Evolutionary conservation across 1,140 invertebrate genomes (phyloP).

Genomic region (Drosophila grimshawi): DNA sequence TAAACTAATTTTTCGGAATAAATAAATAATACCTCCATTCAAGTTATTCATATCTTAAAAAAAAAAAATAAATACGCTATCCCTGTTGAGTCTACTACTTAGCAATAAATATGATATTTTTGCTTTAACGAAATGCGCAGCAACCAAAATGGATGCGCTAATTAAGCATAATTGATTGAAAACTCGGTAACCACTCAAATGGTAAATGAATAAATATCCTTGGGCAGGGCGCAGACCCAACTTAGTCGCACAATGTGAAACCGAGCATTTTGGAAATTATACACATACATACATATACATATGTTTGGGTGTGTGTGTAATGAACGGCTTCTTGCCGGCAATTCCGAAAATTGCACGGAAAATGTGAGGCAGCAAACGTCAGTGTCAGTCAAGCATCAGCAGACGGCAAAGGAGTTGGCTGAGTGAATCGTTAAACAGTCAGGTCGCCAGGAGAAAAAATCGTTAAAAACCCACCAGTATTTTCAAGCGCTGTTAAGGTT

Average conservation of each 20-base stretch:
- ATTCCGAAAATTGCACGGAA: conserved; percentile 57
- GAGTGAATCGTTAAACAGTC: conserved; percentile 40
- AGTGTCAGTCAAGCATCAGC: conserved; percentile 29
- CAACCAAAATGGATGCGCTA: conserved; percentile 27
- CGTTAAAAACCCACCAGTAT: conserved; percentile 58
- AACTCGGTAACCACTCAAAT: conserved; percentile 57
- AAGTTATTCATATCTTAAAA: too few relatives aligned
- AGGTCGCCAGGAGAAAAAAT: conserved; percentile 38
- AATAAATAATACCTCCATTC: too few relatives aligned
- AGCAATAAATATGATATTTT: not conserved
- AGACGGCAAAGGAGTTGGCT: conserved; percentile 21
- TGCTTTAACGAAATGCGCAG: conserved; percentile 4
- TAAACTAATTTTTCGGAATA: too few relatives aligned
- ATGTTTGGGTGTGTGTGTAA: not conserved
- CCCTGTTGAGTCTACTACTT: not conserved
- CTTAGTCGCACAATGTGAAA: conserved; percentile 60
- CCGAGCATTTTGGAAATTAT: conserved; percentile 68
- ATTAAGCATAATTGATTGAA: conserved; percentile 69
- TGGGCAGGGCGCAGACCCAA: conserved; percentile 28
- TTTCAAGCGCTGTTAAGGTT: conserved; percentile 46
- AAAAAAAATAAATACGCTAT: too few relatives aligned
- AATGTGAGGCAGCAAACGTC: conserved; percentile 41
- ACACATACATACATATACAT: conserved; percentile 32
- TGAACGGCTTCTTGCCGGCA: conserved; percentile 10
- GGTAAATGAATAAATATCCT: conserved; percentile 22